Evolutionary conservation across 2,113 vertebrate species (phyloP).

Genomic region (Micronisus gabar): DNA sequence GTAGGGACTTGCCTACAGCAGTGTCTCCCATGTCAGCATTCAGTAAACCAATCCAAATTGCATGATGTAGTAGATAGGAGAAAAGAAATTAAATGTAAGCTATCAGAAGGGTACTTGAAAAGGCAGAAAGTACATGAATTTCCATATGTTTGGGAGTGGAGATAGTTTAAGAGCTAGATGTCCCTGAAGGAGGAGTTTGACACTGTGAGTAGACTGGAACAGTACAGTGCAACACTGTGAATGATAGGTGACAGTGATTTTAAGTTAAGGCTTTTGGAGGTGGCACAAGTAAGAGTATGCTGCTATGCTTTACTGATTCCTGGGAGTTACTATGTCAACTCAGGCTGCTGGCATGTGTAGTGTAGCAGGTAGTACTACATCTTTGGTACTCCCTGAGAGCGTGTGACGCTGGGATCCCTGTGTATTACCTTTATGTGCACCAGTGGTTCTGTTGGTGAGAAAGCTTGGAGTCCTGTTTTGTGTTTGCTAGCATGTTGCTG

Average conservation of each 20-base stretch:
- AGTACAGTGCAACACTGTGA: no score
- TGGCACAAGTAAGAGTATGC: background rate
- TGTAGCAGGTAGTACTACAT: rapidly evolving
- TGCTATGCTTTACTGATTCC: background rate
- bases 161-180: background rate
- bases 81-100: background rate
- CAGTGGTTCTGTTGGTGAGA: background rate
- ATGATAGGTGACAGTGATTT: background rate
- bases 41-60: background rate
- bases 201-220: background rate
- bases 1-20: background rate
- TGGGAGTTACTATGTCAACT: background rate
- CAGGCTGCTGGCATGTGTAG: rapidly evolving
- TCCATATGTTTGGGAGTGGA: background rate
- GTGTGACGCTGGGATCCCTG: background rate
- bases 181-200: background rate
- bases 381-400: background rate
- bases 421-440: background rate
- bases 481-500: background rate
- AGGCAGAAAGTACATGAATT: background rate
- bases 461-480: background rate
- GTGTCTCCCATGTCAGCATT: background rate
- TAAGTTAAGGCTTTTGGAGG: background rate
- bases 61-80: no score
- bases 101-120: background rate